Evolutionary conservation across 2,797 vertebrate species (phyloP).

Genomic region (Adelosebastes latens): DNA sequence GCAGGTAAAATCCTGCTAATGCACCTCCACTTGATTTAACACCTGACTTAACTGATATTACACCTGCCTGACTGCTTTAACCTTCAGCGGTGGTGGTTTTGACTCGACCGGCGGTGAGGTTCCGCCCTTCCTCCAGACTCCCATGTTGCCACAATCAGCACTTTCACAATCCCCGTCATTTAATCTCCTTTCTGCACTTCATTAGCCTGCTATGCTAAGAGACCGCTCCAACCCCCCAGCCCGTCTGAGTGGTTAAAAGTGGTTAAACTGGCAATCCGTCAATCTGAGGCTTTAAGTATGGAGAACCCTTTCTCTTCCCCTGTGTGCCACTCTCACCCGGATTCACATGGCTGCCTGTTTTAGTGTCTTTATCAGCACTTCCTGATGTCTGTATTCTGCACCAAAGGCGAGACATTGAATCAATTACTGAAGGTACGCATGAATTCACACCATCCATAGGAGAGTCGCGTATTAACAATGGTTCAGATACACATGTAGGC

Average conservation of each 20-base stretch:
- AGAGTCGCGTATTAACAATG: constrained; percentile 38
- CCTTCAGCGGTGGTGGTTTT: constrained; percentile 8
- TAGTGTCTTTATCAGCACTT: constrained; percentile 74
- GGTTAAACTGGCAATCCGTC: constrained; percentile 64
- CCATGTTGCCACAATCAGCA: constrained; percentile 29
- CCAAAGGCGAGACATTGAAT: constrained; percentile 56
- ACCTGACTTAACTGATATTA: neutral
- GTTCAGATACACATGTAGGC: constrained; percentile 18
- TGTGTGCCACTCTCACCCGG: constrained; percentile 1
- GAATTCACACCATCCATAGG: constrained; percentile 38
- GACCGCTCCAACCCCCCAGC: constrained; percentile 13
- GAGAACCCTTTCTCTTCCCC: constrained; percentile 6
- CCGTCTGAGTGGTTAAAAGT: constrained; percentile 17
- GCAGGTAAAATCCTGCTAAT: neutral
- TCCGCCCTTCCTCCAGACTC: neutral
- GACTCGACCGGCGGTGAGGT: neutral
- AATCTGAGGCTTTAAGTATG: constrained; percentile 28
- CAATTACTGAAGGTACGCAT: constrained; percentile 55
- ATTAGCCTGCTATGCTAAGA: constrained; percentile 47
- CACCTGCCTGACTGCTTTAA: constrained; percentile 4
- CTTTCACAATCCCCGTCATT: constrained; percentile 27
- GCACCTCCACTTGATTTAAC: constrained; percentile 3
- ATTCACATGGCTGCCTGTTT: constrained; percentile 50
- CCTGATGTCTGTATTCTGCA: constrained; percentile 55
- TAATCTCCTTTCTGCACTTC: constrained; percentile 47